Evolutionary conservation across 2,113 vertebrate species (phyloP), one percentile per base, ranked within the genome.

Genomic region (Dunckerocampus dactyliophorus): DNA sequence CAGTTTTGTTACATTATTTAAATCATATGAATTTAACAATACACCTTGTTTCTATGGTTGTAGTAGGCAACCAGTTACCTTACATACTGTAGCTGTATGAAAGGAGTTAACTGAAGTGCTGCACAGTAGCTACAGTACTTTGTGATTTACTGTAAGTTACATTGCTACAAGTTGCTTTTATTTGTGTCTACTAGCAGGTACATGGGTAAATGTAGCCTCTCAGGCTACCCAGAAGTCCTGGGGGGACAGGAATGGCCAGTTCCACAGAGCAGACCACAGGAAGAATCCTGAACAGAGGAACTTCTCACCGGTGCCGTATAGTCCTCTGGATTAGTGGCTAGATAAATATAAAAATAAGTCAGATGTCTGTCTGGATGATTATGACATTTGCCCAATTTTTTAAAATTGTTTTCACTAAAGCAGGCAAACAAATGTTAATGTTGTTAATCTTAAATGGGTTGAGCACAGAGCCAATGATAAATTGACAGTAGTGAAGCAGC

Each of bases 151-250:
- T 28, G 24, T 28, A 28, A 28, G 24, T 28, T 28, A 28, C 5
- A 28, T 28, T 28, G 24, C 24, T 28, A 5, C 5, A 28, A 28
- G 3, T 53, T 34, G 3, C 7, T 6, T 0, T 15, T 45, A 15
- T 55, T 19, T 83, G 72, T 76, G 19, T 88, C 78, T 56, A 42
- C 77, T 68, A 90, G 89, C 88, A 67, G 66, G 91, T 43, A 90
- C 83, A 53, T 98, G 97, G 95, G 88, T 93, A 47, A 94, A 86
- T 70, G 92, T 94, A 45, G 92, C 91, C 71, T 94, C 93, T 71
- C 94, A 95, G 75, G 92, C 90, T 67, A 90, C 90, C 57, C 92
- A 92, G 65, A 96, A 95, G 74, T 88, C 91, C 47, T 98, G 95
- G 94, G 81, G 87, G 54, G 96, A 98, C 75, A 93, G 93, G 82